Conservation (phyloP, 2,113 vertebrate species). For the Phalacrocorax carbo region DNA sequence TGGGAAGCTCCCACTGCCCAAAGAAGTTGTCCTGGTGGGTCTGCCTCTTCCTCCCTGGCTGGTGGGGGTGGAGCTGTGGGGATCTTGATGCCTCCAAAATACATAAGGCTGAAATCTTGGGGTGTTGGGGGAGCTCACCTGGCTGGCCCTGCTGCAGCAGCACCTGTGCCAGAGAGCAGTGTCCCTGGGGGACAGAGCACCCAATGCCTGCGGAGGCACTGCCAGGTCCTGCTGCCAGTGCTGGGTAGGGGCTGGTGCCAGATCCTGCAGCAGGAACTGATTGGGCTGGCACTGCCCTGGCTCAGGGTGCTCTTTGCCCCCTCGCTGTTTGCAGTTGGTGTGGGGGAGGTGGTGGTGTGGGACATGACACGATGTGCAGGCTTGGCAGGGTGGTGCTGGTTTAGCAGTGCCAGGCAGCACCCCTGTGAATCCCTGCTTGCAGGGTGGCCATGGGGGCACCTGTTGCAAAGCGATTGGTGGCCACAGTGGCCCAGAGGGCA, state of each 20-base stretch:
- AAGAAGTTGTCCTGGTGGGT: not conserved
- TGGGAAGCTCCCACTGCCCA: not conserved
- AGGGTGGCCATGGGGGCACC: rapidly evolving
- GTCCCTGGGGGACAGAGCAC: not conserved
- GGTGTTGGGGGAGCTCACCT: not conserved
- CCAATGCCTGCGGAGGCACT: rapidly evolving
- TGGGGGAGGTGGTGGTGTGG: rapidly evolving
- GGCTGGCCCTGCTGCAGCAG: not conserved
- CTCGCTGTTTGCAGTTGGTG: not conserved
- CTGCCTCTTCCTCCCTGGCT: not conserved
- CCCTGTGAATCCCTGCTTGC: not conserved
- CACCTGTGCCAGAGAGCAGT: rapidly evolving
- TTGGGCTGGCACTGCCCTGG: rapidly evolving
- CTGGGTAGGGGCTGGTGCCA: not conserved
- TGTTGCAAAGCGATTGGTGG: not conserved
- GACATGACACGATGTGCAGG: rapidly evolving
- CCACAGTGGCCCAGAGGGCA: not conserved
- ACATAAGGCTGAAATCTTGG: not conserved
- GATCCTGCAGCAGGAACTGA: not conserved
- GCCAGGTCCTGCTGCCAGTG: not conserved
- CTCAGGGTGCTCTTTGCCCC: not conserved
- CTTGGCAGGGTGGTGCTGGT: not conserved
- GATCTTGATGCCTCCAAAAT: not conserved
- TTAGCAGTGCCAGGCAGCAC: not conserved
- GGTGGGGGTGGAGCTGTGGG: not conserved